Evolutionary conservation across 2,113 vertebrate species (phyloP).

Genomic region (Takifugu bimaculatus): DNA sequence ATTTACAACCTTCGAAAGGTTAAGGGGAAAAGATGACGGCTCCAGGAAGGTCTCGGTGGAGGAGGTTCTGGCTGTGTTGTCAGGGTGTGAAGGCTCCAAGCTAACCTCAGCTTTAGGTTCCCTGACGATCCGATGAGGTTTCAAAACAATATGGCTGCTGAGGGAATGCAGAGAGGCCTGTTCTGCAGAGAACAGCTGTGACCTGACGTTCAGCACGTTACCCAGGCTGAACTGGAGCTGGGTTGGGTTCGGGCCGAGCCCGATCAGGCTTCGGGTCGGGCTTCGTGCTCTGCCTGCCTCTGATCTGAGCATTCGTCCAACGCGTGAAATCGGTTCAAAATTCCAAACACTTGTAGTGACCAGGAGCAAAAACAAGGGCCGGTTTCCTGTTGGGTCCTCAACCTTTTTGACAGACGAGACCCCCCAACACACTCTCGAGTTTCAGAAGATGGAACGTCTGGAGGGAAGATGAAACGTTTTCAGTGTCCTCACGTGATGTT

Average conservation of each 20-base stretch:
- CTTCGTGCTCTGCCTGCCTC: constrained; percentile 37
- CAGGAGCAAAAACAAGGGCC: constrained; percentile 65
- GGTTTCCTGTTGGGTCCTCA: constrained; percentile 70
- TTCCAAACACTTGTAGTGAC: constrained; percentile 68
- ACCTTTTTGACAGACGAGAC: constrained; percentile 55
- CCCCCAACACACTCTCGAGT: constrained; percentile 3
- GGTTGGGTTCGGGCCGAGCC: too few species aligned
- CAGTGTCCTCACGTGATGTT: too few species aligned
- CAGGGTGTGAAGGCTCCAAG: constrained; percentile 17
- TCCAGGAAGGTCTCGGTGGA: constrained; percentile 31
- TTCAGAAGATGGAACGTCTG: too few species aligned
- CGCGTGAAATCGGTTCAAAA: constrained; percentile 57
- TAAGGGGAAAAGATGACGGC: constrained; percentile 23
- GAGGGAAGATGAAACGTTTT: too few species aligned
- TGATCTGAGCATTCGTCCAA: constrained; percentile 58
- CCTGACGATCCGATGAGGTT: background rate
- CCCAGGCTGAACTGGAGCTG: background rate
- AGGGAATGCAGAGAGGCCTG: constrained; percentile 5
- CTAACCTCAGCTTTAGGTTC: background rate
- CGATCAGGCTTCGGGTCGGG: too few species aligned
- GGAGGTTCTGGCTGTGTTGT: constrained; percentile 8
- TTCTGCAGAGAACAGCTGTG: background rate
- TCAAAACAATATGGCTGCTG: background rate
- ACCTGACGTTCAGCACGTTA: constrained; percentile 1
- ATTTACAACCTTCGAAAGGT: constrained; percentile 37